Conservation (phyloP, 2,888 invertebrate genomes). For the Phanerotoma sp. region DNA sequence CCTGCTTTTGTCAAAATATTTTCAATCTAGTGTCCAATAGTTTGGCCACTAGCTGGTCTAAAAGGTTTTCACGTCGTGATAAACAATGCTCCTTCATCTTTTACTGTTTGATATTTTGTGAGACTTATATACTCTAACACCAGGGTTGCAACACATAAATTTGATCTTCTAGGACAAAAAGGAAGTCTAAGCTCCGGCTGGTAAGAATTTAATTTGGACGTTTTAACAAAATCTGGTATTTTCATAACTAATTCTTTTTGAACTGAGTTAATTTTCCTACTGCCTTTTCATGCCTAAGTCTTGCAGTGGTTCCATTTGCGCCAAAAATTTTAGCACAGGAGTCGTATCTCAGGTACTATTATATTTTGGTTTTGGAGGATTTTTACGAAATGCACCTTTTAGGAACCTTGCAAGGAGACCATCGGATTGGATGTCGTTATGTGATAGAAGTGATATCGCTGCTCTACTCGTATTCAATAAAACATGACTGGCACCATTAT, state of each 20-base stretch:
- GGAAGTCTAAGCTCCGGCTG: conserved; percentile 21
- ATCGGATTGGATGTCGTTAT: conserved; percentile 8
- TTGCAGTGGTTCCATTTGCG: conserved; percentile 1
- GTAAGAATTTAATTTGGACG: conserved; percentile 20
- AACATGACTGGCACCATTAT: too few species aligned
- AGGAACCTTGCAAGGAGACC: conserved; percentile 16
- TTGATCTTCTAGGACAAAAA: conserved; percentile 13
- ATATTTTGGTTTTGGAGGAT: conserved; percentile 18
- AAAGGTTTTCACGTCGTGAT: conserved; percentile 16
- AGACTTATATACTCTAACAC: conserved; percentile 17
- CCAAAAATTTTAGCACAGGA: conserved; percentile 12
- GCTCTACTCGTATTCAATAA: conserved; percentile 17
- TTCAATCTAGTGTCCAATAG: conserved; percentile 27
- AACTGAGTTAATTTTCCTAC: conserved; percentile 21
- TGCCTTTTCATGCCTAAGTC: conserved; percentile 15
- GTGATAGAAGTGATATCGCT: conserved; percentile 17
- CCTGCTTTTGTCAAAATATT: too few species aligned
- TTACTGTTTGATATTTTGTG: conserved; percentile 14
- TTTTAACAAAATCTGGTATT: conserved; percentile 27
- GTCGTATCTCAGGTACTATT: conserved; percentile 22
- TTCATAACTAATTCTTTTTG: conserved; percentile 16
- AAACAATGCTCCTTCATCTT: conserved; percentile 5
- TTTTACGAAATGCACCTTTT: conserved; percentile 18
- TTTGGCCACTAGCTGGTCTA: conserved; percentile 21
- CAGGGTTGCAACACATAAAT: conserved; percentile 11